Evolutionary conservation across 1,140 invertebrate species (phyloP).

Genomic region (Tetramorium simillimum): DNA sequence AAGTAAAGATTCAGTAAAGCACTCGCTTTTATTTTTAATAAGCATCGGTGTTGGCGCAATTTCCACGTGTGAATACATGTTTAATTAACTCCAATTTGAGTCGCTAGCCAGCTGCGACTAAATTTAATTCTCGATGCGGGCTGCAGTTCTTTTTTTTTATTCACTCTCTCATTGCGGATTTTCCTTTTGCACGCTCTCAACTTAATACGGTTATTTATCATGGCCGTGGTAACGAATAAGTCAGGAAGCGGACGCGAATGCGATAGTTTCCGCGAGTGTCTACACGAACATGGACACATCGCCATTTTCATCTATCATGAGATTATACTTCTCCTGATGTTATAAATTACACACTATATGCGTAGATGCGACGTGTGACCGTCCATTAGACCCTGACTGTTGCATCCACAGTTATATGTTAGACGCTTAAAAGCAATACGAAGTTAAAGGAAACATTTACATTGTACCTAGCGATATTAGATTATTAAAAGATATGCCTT

Average conservation of each 20-base stretch:
- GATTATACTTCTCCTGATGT: constrained; percentile 27
- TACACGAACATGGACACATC: constrained; percentile 22
- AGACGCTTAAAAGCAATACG: not conserved
- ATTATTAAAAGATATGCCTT: no score
- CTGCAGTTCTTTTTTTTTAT: not conserved
- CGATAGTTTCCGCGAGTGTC: constrained; percentile 25
- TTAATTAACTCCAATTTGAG: constrained; percentile 42
- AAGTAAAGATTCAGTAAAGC: not conserved
- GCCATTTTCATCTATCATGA: constrained; percentile 56
- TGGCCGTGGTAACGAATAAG: constrained; percentile 35
- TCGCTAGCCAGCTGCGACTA: not conserved
- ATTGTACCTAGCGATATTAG: not conserved
- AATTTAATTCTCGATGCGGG: constrained; percentile 28
- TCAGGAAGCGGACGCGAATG: not conserved
- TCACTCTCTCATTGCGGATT: constrained; percentile 7
- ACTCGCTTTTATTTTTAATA: constrained; percentile 1
- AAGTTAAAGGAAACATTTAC: not conserved
- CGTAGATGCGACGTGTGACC: not conserved
- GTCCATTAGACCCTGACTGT: not conserved
- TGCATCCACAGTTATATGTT: not conserved
- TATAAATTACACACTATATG: constrained; percentile 25
- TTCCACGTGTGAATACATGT: constrained; percentile 15
- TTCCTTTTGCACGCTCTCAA: constrained; percentile 5
- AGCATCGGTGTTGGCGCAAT: not conserved
- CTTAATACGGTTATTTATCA: constrained; percentile 48